Conservation (phyloP, 2,888 invertebrate genomes). For the Digitonthophagus gazella region DNA sequence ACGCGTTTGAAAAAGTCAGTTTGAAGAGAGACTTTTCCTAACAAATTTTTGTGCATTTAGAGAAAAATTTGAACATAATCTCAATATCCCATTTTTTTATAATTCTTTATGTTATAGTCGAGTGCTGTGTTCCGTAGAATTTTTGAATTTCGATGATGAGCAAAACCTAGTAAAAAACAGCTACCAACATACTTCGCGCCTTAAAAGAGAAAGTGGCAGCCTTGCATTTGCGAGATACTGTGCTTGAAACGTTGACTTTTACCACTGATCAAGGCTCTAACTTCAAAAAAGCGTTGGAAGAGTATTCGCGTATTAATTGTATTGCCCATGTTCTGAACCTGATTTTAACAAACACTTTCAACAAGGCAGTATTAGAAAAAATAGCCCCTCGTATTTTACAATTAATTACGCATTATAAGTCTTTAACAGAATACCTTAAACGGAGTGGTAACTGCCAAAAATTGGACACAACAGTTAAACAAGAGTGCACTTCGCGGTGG, state of each 20-base stretch:
- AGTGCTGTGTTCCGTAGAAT: constrained; percentile 12
- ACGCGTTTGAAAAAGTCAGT: no score
- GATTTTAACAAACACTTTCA: constrained; percentile 11
- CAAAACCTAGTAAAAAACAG: constrained; percentile 7
- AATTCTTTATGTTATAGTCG: constrained; percentile 7
- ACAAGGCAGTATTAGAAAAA: neutral
- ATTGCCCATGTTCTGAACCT: constrained; percentile 11
- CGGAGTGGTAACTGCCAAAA: constrained; percentile 1
- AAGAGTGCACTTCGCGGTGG: constrained; percentile 9
- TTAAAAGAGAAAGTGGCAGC: constrained; percentile 4
- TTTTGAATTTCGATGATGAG: constrained; percentile 5
- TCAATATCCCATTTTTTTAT: constrained; percentile 1
- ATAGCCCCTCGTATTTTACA: constrained; percentile 8
- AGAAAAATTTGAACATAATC: no score
- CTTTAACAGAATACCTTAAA: constrained; percentile 12
- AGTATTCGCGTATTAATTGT: constrained; percentile 7
- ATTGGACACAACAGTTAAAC: constrained; percentile 1
- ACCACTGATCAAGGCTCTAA: constrained; percentile 12
- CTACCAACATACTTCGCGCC: constrained; percentile 3
- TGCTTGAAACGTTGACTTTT: constrained; percentile 4
- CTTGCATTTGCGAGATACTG: constrained; percentile 2
- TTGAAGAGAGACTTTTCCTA: no score
- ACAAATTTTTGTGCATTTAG: no score
- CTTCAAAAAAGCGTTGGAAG: constrained; percentile 9
- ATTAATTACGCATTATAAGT: neutral